phyloP scores from a whole-genome alignment of 2,113 vertebrate genomes.

The Crotalus viridis region DNA sequence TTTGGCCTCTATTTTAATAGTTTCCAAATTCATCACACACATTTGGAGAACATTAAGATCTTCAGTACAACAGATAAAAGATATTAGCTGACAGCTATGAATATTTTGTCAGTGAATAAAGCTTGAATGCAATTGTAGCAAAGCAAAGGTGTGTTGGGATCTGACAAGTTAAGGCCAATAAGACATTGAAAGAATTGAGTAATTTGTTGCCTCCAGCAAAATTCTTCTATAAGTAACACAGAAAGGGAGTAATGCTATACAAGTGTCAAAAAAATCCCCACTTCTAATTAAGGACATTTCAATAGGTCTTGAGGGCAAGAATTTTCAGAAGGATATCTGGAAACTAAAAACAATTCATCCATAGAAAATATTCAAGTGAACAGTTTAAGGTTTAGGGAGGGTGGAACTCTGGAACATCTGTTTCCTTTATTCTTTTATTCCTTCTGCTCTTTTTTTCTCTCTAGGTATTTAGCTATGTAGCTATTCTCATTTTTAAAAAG shows the following conservation, averaged over 20 bases:
- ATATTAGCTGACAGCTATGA: conserved; percentile 29
- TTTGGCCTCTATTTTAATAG: conserved; percentile 54
- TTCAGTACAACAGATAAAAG: conserved; percentile 42
- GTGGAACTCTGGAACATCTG: conserved; percentile 20
- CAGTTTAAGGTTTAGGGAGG: background rate
- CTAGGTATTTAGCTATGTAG: background rate
- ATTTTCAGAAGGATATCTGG: conserved; percentile 26
- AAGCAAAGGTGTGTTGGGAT: conserved; percentile 12
- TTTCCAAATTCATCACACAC: conserved; percentile 61
- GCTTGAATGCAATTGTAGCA: conserved; percentile 27
- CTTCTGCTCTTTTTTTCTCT: background rate
- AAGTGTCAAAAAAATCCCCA: conserved; percentile 10
- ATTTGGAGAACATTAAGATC: conserved; percentile 47
- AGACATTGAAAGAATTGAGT: conserved; percentile 40
- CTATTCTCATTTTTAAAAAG: conserved; percentile 9
- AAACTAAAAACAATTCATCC: conserved; percentile 21
- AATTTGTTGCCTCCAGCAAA: conserved; percentile 39
- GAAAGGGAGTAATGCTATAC: conserved; percentile 18
- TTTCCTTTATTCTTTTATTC: conserved; percentile 24
- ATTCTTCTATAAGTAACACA: conserved; percentile 22
- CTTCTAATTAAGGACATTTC: conserved; percentile 33
- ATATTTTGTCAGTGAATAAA: conserved; percentile 33
- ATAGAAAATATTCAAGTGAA: conserved; percentile 25
- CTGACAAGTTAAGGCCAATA: conserved; percentile 31
- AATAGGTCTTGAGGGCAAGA: conserved; percentile 8